A percentile compares a stretch with the other conserved stretches of the same genome.
Conservation (phyloP, 2,113 vertebrate species). For the Balaeniceps rex region DNA sequence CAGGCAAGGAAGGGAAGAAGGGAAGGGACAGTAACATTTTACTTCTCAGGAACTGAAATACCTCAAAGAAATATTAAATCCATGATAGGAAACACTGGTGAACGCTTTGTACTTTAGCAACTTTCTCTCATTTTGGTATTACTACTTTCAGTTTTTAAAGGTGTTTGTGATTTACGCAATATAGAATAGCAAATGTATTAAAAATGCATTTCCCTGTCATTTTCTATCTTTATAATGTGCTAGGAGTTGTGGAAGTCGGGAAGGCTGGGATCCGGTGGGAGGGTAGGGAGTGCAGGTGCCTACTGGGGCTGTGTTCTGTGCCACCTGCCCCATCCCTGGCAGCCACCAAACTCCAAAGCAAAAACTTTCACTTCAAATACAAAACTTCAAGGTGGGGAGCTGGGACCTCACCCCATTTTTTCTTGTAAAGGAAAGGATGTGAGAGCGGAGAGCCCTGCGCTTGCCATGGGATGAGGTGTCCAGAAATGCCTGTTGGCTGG, state of each 20-base stretch:
- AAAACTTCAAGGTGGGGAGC: not conserved
- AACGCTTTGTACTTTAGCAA: not conserved
- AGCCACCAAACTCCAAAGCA: not conserved
- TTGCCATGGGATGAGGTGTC: not conserved
- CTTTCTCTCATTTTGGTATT: not conserved
- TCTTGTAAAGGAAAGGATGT: not conserved
- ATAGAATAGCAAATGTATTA: not conserved
- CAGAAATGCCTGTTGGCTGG: not conserved
- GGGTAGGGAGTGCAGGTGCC: fast-evolving
- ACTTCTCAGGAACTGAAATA: not conserved
- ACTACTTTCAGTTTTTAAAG: not conserved
- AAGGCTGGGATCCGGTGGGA: not conserved
- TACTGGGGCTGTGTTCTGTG: fast-evolving
- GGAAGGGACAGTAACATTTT: not conserved
- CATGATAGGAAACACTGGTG: not conserved
- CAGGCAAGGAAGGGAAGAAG: not conserved
- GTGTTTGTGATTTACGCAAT: not conserved
- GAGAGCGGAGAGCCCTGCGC: not conserved
- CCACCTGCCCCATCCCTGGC: fast-evolving
- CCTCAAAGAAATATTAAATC: not conserved
- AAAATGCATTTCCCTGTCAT: not conserved
- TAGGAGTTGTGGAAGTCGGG: not conserved
- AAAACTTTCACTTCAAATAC: not conserved
- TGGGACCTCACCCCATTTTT: not conserved
- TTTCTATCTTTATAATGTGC: not conserved